Evolutionary conservation across 2,888 invertebrate species (phyloP), one percentile per base, ranked within the genome.

Genomic region (Neoscelio sp.): DNA sequence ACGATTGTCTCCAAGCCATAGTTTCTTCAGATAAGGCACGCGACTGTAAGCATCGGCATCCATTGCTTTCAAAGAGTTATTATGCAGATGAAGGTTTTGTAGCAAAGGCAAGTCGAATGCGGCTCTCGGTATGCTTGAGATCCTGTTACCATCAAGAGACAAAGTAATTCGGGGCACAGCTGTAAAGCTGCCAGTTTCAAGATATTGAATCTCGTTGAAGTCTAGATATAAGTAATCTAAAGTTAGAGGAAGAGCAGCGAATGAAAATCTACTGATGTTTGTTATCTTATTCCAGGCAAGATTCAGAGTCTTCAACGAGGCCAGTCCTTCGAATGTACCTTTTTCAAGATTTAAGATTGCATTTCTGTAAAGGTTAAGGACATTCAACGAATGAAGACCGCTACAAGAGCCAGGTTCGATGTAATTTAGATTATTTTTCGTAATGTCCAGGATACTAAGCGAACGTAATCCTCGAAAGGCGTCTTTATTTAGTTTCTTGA

Each of bases 81-180:
- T 82, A n/a, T 60, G 75, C 28, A 85, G 42, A 30, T 82, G 64
- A 18, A 86, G 67, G 26, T 84, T 80, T 4, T 56, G 74, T 2
- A 85, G 73, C 1, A 62, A 80, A 0, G 85, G 80, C 48, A 83
- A 33, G 10, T 84, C 54, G 42, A 85, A 83, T 0, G 82, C 75
- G 3, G 80, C 83, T 58, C 87, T 88, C 17, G 86, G 85, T 56
- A 91, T 87, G 52, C 82, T 86, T 2, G 84, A 87, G 64, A 91
- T 87, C 77, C 85, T 89, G 82, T 91, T 91, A 54, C 90, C 89
- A 75, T 89, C 91, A 20, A 91, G 76, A 70, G 91, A 91, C 15
- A 91, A 82, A 26, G 85, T 89, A 58, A 88, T 86, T 44, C 87
- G 88, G 6, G 86, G 86, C 26, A 91, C 84, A 67, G 87, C 87